Percentiles rank a stretch among this genome's conserved stretches.
phyloP scores from a whole-genome alignment of 2,888 invertebrate species.

The Sminthurides aquaticus region DNA sequence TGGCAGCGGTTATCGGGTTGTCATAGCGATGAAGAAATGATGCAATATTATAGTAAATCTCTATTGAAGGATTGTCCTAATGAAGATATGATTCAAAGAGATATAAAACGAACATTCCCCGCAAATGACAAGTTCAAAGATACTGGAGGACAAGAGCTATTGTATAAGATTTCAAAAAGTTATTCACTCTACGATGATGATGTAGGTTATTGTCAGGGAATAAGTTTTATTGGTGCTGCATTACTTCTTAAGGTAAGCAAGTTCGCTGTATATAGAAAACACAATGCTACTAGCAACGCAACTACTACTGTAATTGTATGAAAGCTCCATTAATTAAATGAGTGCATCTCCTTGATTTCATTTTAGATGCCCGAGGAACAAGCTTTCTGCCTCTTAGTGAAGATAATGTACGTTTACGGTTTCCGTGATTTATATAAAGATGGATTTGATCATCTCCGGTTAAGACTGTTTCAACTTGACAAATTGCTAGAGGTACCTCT shows the following conservation, averaged over 20 bases:
- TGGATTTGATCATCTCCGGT: slow-evolving; percentile 90
- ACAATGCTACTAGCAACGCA: too few species aligned
- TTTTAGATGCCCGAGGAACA: slow-evolving; percentile 98
- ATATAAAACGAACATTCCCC: slow-evolving; percentile 96
- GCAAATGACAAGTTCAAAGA: slow-evolving; percentile 97
- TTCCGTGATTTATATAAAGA: slow-evolving; percentile 91
- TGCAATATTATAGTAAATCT: slow-evolving; percentile 84
- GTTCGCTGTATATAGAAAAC: too few species aligned
- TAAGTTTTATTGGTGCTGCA: slow-evolving; percentile 95
- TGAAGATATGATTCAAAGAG: slow-evolving; percentile 89
- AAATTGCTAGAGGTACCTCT: slow-evolving; percentile 71
- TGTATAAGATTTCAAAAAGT: slow-evolving; percentile 91
- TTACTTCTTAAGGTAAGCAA: slow-evolving; percentile 87
- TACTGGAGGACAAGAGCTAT: slow-evolving; percentile 90
- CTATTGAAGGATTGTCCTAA: slow-evolving; percentile 93
- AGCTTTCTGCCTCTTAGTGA: slow-evolving; percentile 92
- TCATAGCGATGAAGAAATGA: slow-evolving; percentile 71
- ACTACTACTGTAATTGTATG: too few species aligned
- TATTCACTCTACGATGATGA: slow-evolving; percentile 96
- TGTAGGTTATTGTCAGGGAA: slow-evolving; percentile 97
- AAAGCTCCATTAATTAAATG: too few species aligned
- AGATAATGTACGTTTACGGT: slow-evolving; percentile 94
- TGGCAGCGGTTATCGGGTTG: slow-evolving; percentile 93
- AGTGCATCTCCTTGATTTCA: too few species aligned
- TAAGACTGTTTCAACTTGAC: slow-evolving; percentile 90